Conservation (phyloP, 2,888 invertebrate species). For the Eupsilia transversa region DNA sequence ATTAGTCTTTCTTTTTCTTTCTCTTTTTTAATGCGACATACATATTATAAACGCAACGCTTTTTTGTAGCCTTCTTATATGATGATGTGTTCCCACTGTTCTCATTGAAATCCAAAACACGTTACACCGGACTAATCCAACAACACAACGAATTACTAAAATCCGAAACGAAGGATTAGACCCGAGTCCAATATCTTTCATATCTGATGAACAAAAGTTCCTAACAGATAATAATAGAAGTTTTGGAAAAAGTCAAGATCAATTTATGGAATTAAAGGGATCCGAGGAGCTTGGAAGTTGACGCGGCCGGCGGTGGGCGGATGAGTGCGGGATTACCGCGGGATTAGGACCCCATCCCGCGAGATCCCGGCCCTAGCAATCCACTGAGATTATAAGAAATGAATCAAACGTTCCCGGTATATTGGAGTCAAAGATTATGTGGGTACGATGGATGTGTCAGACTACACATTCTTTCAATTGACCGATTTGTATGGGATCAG, state of each 20-base stretch:
- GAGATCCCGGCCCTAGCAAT: constrained; percentile 72
- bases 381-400: constrained; percentile 86
- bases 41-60: background rate
- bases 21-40: too few species aligned
- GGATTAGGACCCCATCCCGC: constrained; percentile 74
- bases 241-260: constrained; percentile 75
- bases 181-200: constrained; percentile 18
- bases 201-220: constrained; percentile 58
- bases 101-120: background rate
- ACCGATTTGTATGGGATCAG: background rate
- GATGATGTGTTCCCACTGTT: too few species aligned
- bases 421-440: constrained; percentile 76
- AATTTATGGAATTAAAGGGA: constrained; percentile 83
- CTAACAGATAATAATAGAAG: constrained; percentile 61
- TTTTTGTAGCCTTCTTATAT: background rate
- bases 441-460: constrained; percentile 21
- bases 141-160: constrained; percentile 7
- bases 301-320: constrained; percentile 72
- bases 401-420: constrained; percentile 83
- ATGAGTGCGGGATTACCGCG: constrained; percentile 78
- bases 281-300: constrained; percentile 82
- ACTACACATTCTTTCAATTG: constrained; percentile 14
- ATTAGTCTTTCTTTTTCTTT: too few species aligned
- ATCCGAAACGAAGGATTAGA: constrained; percentile 2
- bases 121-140: background rate